phyloP scores from a whole-genome alignment of 2,113 vertebrate genomes.

The Epinephelus cyanopodus region DNA sequence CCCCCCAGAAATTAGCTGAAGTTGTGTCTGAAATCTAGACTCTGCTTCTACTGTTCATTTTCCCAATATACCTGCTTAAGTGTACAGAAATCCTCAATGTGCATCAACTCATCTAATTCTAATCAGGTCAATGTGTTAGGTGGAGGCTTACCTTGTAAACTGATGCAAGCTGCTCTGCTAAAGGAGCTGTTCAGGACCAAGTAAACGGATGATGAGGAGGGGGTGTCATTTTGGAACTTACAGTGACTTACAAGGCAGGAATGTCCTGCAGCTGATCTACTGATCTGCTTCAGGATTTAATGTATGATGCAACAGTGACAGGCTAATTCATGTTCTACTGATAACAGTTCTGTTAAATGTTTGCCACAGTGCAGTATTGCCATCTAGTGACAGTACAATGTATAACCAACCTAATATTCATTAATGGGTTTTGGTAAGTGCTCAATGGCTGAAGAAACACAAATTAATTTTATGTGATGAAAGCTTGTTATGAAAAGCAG shows the following conservation, averaged over 20 bases:
- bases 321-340: background rate
- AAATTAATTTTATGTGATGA: constrained; percentile 31
- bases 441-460: background rate
- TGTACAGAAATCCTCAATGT: background rate
- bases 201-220: background rate
- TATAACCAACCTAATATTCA: constrained; percentile 27
- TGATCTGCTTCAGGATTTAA: background rate
- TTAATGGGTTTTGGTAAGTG: background rate
- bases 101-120: background rate
- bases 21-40: background rate
- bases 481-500: constrained; percentile 43
- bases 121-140: background rate
- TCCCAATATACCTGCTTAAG: background rate
- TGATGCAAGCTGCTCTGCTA: constrained; percentile 16
- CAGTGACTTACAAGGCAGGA: background rate
- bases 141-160: constrained; percentile 44
- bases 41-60: background rate
- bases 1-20: background rate
- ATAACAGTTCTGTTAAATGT: background rate
- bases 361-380: constrained; percentile 35
- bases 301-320: background rate
- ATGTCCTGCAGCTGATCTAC: background rate
- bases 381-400: constrained; percentile 67
- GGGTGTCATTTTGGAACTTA: background rate
- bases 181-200: constrained; percentile 23